These are phyloP conservation scores for Corythornis cristatus DNA, from an alignment of 2,113 vertebrate genomes.

Conservation along the genomic window DNA sequence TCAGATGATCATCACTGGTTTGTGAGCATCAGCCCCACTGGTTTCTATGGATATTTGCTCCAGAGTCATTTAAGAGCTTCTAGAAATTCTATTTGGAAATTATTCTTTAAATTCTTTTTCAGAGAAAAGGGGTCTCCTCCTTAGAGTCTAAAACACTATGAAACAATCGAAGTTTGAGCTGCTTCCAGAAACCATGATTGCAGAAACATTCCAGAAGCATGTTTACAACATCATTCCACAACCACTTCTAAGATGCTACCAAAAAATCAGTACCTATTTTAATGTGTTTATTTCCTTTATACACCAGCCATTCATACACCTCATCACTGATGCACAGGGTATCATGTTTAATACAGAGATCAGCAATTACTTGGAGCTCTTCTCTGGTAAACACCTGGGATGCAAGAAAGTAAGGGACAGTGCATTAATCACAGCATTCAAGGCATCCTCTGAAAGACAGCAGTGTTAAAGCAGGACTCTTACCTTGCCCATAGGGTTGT, in stretches of 20 bases:
- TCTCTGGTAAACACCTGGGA: constrained; percentile 86
- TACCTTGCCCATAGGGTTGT: constrained; percentile 95
- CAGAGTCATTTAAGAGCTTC: background rate
- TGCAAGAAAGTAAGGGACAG: background rate
- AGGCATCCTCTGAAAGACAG: background rate
- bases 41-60: background rate
- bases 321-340: constrained; percentile 95
- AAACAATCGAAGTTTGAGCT: background rate
- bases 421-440: background rate
- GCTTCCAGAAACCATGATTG: background rate
- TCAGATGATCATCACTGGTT: background rate
- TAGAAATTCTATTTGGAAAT: background rate
- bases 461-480: background rate
- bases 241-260: background rate
- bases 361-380: constrained; percentile 90
- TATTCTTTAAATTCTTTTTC: background rate
- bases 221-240: background rate
- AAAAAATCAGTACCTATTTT: constrained; percentile 88
- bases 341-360: constrained; percentile 92
- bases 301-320: constrained; percentile 96
- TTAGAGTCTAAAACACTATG: background rate
- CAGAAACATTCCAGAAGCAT: background rate
- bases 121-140: background rate
- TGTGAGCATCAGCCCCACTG: background rate
- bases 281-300: constrained; percentile 87